These are phyloP conservation scores for Phymorhynchus buccinoides DNA, from an alignment of 1,140 invertebrate genomes.

Conservation along the genomic window DNA sequence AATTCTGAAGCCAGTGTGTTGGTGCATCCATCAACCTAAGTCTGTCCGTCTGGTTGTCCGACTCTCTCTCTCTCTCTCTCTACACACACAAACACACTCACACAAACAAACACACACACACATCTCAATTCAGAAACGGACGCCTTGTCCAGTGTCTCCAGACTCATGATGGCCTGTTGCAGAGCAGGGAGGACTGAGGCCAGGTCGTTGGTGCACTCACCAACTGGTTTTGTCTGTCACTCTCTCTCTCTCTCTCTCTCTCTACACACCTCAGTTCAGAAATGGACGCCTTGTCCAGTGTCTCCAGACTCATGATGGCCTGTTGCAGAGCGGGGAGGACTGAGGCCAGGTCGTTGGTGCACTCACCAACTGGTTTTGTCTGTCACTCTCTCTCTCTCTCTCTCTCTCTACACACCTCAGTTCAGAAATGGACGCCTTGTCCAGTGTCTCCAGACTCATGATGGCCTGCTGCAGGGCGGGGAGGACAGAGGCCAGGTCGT, in stretches of 20 bases:
- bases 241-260: constrained; percentile 9
- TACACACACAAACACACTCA: too few species aligned
- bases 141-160: constrained; percentile 88
- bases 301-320: constrained; percentile 85
- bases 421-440: constrained; percentile 92
- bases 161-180: constrained; percentile 84
- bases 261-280: constrained; percentile 81
- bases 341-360: constrained; percentile 69
- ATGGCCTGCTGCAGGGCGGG: constrained; percentile 87
- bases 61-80: background rate
- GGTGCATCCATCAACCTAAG: constrained; percentile 72
- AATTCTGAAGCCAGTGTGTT: constrained; percentile 74
- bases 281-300: constrained; percentile 90
- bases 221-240: constrained; percentile 49
- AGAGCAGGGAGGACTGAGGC: constrained; percentile 81
- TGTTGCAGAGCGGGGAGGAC: constrained; percentile 85
- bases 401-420: constrained; percentile 73
- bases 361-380: constrained; percentile 69
- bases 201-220: constrained; percentile 71
- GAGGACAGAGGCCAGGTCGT: constrained; percentile 74
- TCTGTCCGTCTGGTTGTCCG: too few species aligned
- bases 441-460: constrained; percentile 85
- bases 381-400: constrained; percentile 1
- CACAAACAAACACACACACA: background rate
- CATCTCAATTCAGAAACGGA: constrained; percentile 86